Evolutionary conservation across 2,888 invertebrate genomes (phyloP), one percentile per base, ranked within the genome.

Genomic region (Gastracanthus pulcherrimus): DNA sequence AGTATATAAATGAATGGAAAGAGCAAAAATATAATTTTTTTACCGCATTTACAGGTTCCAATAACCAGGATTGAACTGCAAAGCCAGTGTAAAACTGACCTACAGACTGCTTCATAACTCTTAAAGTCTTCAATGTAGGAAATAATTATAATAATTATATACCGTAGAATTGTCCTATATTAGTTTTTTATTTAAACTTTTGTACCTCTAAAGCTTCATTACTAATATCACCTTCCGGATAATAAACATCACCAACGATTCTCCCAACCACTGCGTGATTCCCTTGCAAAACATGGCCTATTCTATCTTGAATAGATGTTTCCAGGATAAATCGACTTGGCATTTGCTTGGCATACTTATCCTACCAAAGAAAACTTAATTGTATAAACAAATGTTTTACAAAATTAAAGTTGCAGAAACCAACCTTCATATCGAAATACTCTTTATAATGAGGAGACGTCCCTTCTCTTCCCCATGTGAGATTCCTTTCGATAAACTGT

Each of bases 51-150:
- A 89, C 55, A 0, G 89, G 87, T n/a, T 84, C 62, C 11, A 89
- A 4, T 0, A 91, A 85, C 90, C 91, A 90, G 0, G 90, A 87
- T 72, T 89, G 89, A 4, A 89, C 87, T 2, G 87, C 89, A 67
- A 91, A 91, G 0, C 86, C 82, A 0, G 85, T 70, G 36, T 88
- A 89, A 75, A 85, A 89, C 3, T 85, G 78, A 4, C 86, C 88
- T 3, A 87, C 78, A 1, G 79, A n/a, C 19, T 87, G 41, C 60
- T 80, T 87, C 90, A 91, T 91, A 0, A 90, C 41, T 67, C 90
- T 85, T 66, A 88, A 87, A 51, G 72, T 80, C 90, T 90, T 66
- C 1, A 41, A 29, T 41, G 16, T 45, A 26, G n/a, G n/a, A n/a
- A n/a, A n/a, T n/a, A 34, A 38, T n/a, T 3, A 36, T 2, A 31